These are phyloP conservation scores for Augochlorella aurata DNA, from an alignment of 2,888 invertebrate species.

Conservation along the genomic window DNA sequence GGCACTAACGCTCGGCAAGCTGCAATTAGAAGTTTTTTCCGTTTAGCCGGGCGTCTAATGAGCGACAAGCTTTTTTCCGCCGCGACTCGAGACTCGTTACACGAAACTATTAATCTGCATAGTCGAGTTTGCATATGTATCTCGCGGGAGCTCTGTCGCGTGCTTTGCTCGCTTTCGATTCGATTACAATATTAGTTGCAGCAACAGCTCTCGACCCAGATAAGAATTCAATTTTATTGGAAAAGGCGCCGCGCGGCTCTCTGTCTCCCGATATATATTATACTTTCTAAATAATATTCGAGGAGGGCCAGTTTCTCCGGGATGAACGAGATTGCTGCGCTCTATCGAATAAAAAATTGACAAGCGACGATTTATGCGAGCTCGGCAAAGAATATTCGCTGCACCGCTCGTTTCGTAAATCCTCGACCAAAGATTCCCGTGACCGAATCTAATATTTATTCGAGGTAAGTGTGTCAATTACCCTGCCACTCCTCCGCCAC, in stretches of 20 bases:
- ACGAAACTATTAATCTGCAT: constrained; percentile 1
- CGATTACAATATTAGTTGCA: constrained; percentile 8
- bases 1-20: not conserved
- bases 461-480: too few species aligned
- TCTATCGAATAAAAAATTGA: not conserved
- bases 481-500: too few species aligned
- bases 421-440: not conserved
- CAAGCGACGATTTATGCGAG: not conserved
- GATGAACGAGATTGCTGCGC: not conserved
- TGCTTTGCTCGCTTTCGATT: constrained; percentile 24
- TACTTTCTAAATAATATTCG: constrained; percentile 18
- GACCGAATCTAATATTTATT: too few species aligned
- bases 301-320: not conserved
- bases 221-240: constrained; percentile 13
- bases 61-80: not conserved
- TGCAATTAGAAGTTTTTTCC: not conserved
- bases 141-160: not conserved
- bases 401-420: constrained; percentile 10
- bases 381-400: not conserved
- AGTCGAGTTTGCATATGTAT: not conserved
- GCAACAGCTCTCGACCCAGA: constrained; percentile 12
- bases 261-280: not conserved
- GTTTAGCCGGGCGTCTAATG: not conserved
- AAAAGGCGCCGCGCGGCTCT: not conserved
- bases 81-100: not conserved